Evolutionary conservation across 2,113 vertebrate species (phyloP).

Genomic region (Sterna hirundo): DNA sequence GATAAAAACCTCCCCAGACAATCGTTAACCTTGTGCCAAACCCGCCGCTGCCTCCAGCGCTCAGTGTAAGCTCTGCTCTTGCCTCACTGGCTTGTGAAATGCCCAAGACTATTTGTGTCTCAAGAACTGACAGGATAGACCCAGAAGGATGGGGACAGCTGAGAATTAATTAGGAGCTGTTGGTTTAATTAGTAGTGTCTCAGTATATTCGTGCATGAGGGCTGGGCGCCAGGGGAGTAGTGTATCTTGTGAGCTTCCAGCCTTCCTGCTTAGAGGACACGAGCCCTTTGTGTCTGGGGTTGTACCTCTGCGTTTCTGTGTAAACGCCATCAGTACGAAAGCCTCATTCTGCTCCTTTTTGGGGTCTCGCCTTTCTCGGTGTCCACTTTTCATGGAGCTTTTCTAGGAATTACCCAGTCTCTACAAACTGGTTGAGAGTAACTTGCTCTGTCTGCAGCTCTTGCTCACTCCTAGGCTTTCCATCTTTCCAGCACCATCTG

Average conservation of each 20-base stretch:
- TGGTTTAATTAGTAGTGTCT: constrained; percentile 40
- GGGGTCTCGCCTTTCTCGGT: background rate
- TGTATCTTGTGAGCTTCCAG: background rate
- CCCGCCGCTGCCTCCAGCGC: background rate
- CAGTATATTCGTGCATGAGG: background rate
- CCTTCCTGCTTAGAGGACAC: background rate
- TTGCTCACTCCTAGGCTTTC: background rate
- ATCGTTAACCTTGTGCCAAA: background rate
- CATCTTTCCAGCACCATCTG: background rate
- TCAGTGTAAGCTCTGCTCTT: background rate
- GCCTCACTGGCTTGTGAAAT: background rate
- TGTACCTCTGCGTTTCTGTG: background rate
- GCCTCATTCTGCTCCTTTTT: background rate
- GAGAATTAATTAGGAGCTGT: constrained; percentile 39
- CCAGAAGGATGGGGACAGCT: constrained; percentile 27
- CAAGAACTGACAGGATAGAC: background rate
- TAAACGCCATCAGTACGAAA: background rate
- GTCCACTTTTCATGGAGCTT: background rate
- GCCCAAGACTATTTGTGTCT: constrained; percentile 1
- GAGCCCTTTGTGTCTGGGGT: background rate
- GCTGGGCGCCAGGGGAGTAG: background rate
- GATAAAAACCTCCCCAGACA: background rate
- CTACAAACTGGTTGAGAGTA: background rate
- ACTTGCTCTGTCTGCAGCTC: background rate
- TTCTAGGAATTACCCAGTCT: background rate